Conservation (phyloP, 2,888 invertebrate genomes). For the Macrosoma leucophasiata region DNA sequence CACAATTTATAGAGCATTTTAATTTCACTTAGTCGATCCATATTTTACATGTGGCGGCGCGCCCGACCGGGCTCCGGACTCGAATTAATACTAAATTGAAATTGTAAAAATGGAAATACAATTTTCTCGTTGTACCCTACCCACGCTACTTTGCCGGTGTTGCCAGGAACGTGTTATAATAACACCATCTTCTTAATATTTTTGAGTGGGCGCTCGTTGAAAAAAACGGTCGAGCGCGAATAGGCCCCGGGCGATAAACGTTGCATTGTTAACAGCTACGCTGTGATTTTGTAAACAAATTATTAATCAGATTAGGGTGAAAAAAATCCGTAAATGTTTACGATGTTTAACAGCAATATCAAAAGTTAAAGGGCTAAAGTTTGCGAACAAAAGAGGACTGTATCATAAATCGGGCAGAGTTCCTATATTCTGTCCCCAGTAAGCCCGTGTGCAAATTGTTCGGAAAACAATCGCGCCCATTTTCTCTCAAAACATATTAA, state of each 20-base stretch:
- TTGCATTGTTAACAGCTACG: conserved; percentile 12
- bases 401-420: no score
- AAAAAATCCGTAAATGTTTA: no score
- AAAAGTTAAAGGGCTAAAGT: no score
- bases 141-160: conserved; percentile 52
- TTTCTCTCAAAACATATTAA: conserved; percentile 37
- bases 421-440: no score
- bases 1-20: conserved; percentile 76
- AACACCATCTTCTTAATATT: conserved; percentile 56
- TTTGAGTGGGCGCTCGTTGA: conserved; percentile 33
- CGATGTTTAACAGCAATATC: no score
- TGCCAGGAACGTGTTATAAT: conserved; percentile 60
- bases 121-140: conserved; percentile 65
- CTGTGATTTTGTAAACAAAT: conserved; percentile 10
- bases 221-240: conserved; percentile 27
- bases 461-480: conserved; percentile 9
- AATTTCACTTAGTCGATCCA: conserved; percentile 76
- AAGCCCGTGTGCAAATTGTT: no score
- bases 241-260: conserved; percentile 8
- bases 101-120: conserved; percentile 76
- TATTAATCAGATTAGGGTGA: neutral
- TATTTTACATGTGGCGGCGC: conserved; percentile 75
- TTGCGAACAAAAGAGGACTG: no score
- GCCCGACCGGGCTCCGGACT: conserved; percentile 64
- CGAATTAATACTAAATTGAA: conserved; percentile 76